phyloP scores from a whole-genome alignment of 2,113 vertebrate species.

The Zeus faber region DNA sequence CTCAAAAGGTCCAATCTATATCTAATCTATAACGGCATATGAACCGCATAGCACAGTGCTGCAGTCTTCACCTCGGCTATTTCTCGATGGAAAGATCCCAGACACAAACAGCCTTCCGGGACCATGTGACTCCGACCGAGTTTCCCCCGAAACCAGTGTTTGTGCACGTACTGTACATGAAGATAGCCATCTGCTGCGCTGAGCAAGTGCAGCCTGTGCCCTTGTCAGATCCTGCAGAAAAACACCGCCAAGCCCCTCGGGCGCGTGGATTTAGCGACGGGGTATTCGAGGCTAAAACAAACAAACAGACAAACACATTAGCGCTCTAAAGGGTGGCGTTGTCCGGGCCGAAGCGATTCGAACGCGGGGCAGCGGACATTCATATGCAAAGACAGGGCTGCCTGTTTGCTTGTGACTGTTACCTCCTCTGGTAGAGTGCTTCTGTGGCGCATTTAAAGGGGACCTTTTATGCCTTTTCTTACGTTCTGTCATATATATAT shows the following conservation, averaged over 20 bases:
- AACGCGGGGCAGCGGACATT: background rate
- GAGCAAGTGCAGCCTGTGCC: background rate
- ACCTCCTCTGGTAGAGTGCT: too few relatives aligned
- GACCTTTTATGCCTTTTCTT: too few relatives aligned
- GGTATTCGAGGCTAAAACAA: background rate
- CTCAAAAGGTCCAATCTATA: too few relatives aligned
- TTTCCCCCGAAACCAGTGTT: background rate
- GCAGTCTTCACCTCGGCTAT: too few relatives aligned
- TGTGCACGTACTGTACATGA: background rate
- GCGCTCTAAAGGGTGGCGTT: too few relatives aligned
- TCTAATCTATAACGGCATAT: too few relatives aligned
- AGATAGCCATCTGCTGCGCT: constrained; percentile 4
- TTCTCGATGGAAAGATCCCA: too few relatives aligned
- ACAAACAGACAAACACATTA: background rate
- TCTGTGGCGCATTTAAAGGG: too few relatives aligned
- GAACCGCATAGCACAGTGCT: too few relatives aligned
- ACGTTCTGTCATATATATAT: too few relatives aligned
- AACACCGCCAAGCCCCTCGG: background rate
- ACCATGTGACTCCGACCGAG: background rate
- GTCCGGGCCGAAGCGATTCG: too few relatives aligned
- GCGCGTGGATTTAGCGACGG: background rate
- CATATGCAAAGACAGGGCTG: background rate
- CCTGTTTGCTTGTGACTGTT: background rate
- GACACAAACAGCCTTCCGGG: too few relatives aligned
- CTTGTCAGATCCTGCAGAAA: background rate